Evolutionary conservation across 2,113 vertebrate genomes (phyloP), one percentile per base, ranked within the genome.

Genomic region (Cranoglanis bouderius): DNA sequence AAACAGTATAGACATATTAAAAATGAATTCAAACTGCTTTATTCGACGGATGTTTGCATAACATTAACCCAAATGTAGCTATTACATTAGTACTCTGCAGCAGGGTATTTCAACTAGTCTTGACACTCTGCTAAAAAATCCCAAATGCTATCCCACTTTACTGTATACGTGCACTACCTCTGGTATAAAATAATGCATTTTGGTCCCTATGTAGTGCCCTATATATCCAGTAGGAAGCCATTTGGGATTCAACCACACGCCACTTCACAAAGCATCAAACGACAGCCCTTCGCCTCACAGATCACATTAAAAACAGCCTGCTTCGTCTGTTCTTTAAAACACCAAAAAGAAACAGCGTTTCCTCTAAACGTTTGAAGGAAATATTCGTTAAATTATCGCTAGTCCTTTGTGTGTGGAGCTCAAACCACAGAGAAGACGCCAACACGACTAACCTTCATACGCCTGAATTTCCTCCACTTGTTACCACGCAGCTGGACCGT

Each of bases 401-500:
- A 21, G 1, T 78, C 43, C n/a, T 87, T 29, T 53, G 83, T 65
- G 74, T 29, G 72, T 4, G 72, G 61, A 19, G 59, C 40, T 84
- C n/a, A 57, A 84, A 67, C 6, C 61, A 49, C 13, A 65, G 35
- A 51, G 9, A 46, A 74, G 67, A 88, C 70, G 70, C 35, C 51
- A 46, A 61, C 83, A 55, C 55, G 87, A 94, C 96, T 93, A 84
- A 96, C 95, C 96, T 96, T 93, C 93, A 92, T 91, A 74, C 85
- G 89, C 88, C 93, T 92, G 57, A 93, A 92, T 92, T 90, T 3
- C 92, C 91, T 95, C 94, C 94, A 95, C 95, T 95, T 94, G 94
- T 95, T 94, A 94, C 92, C 88, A 91, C 89, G 91, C 88, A 67
- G 90, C 89, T 21, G 40, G 87, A 87, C 92, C 90, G 88, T 93